Percentiles rank a stretch among this genome's conserved stretches.
These are phyloP conservation scores for Hecatera dysodea DNA, from an alignment of 2,888 invertebrate genomes.

Conservation along the genomic window DNA sequence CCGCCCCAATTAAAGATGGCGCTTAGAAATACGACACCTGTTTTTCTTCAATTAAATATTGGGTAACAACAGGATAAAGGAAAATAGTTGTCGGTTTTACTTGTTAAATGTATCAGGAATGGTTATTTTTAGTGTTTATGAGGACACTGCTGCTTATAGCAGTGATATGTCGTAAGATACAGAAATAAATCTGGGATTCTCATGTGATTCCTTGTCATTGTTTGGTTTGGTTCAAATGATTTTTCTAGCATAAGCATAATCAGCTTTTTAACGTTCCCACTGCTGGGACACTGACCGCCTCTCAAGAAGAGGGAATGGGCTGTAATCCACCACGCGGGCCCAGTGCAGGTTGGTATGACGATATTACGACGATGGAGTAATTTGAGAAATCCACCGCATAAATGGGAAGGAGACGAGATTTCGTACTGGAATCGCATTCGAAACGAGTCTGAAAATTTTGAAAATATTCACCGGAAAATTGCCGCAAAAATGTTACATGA, in stretches of 20 bases:
- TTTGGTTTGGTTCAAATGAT: neutral
- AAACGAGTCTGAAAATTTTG: neutral
- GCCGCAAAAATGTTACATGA: neutral
- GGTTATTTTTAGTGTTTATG: slow-evolving; percentile 53
- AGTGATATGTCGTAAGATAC: slow-evolving; percentile 52
- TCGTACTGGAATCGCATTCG: neutral
- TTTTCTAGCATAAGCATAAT: too few relatives aligned
- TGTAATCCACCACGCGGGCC: too few relatives aligned
- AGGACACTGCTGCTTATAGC: slow-evolving; percentile 47
- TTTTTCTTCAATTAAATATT: slow-evolving; percentile 72
- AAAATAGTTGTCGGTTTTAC: slow-evolving; percentile 22
- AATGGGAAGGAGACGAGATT: neutral
- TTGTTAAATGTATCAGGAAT: slow-evolving; percentile 40
- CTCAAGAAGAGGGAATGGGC: too few relatives aligned
- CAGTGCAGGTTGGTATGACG: too few relatives aligned
- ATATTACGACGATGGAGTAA: neutral
- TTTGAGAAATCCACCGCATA: neutral
- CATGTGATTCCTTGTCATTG: slow-evolving; percentile 41
- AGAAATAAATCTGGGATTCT: slow-evolving; percentile 51
- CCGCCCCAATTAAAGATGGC: slow-evolving; percentile 76
- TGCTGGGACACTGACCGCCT: too few relatives aligned
- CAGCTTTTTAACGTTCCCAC: too few relatives aligned
- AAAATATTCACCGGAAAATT: neutral
- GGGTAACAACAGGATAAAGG: slow-evolving; percentile 41
- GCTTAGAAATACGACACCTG: slow-evolving; percentile 78